Conservation (phyloP, 2,888 invertebrate genomes). For the Caenorhabditis sulstoni region DNA sequence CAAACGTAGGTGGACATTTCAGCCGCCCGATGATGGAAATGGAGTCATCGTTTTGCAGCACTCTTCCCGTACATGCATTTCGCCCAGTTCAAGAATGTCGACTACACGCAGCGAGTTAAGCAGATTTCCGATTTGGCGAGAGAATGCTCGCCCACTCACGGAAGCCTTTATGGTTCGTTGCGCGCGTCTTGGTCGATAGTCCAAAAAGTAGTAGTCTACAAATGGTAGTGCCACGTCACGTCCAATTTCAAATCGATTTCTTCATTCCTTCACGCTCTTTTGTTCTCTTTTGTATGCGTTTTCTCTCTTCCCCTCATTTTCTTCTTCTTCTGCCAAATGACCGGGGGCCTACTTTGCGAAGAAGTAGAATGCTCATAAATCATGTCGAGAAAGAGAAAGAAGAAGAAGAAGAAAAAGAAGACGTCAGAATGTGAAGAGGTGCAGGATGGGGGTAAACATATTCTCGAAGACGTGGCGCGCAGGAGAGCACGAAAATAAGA, state of each 20-base stretch:
- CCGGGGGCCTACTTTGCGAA: neutral
- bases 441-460: neutral
- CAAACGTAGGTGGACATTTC: conserved; percentile 64
- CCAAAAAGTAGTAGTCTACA: neutral
- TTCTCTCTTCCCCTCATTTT: too few relatives aligned
- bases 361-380: neutral
- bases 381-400: neutral
- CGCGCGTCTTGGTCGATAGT: too few relatives aligned
- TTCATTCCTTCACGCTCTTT: too few relatives aligned
- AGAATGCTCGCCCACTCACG: conserved; percentile 65
- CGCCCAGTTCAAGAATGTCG: conserved; percentile 68
- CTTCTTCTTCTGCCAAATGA: neutral
- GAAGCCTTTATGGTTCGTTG: conserved; percentile 64
- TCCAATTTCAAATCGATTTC: neutral
- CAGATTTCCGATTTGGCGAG: conserved; percentile 65
- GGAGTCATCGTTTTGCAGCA: conserved; percentile 66
- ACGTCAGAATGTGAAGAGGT: neutral
- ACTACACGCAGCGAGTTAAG: conserved; percentile 62
- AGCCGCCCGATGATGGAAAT: conserved; percentile 35
- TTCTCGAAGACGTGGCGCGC: conserved; percentile 2
- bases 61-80: conserved; percentile 77
- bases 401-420: too few relatives aligned
- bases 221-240: neutral
- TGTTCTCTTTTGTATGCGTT: too few relatives aligned
- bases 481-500: conserved; percentile 16